phyloP scores from a whole-genome alignment of 2,113 vertebrate species.

The Lamprotornis superbus region DNA sequence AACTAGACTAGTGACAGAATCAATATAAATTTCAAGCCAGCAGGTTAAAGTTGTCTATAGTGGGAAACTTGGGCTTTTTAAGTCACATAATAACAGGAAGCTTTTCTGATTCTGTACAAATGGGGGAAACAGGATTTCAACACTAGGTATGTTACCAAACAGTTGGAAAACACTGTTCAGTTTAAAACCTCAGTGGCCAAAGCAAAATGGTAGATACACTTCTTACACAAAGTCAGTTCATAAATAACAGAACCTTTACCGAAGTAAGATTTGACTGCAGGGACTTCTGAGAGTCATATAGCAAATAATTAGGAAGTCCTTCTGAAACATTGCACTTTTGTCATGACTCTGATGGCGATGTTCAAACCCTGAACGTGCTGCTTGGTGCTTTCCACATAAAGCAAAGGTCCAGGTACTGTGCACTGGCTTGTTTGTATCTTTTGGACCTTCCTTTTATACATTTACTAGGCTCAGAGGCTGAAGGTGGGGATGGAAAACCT shows the following conservation, averaged over 20 bases:
- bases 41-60: background rate
- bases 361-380: background rate
- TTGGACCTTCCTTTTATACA: background rate
- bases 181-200: background rate
- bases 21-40: background rate
- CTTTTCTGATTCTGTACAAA: background rate
- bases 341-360: rapidly evolving
- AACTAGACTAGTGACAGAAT: background rate
- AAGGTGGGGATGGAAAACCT: background rate
- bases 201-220: background rate
- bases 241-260: background rate
- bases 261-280: background rate
- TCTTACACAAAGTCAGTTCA: background rate
- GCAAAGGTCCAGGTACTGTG: background rate
- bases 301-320: background rate
- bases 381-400: background rate
- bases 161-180: background rate
- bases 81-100: background rate
- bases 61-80: background rate
- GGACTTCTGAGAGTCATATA: background rate
- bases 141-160: background rate
- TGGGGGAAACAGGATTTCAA: background rate
- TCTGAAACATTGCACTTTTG: background rate
- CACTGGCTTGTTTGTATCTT: background rate
- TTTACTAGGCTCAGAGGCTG: background rate